These are phyloP conservation scores for Palythoa grandiflora DNA, from an alignment of 92 coral and sea anemone genomes.

Conservation along the genomic window DNA sequence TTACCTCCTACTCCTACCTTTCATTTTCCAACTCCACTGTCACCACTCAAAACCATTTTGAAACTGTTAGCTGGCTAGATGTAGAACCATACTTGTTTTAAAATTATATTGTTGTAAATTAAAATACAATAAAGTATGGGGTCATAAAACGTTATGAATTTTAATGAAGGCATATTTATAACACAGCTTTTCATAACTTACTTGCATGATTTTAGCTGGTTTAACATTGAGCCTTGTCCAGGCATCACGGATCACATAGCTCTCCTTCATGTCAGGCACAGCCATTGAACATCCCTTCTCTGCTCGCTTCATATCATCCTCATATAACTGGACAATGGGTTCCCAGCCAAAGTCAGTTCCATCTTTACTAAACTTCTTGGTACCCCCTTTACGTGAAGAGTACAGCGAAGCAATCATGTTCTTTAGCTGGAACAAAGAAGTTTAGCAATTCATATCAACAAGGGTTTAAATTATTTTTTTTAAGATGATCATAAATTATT, in stretches of 20 bases:
- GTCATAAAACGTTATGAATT: slow-evolving; percentile 10
- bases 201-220: slow-evolving; percentile 72
- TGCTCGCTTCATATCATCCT: slow-evolving; percentile 53
- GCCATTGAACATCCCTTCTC: slow-evolving; percentile 35
- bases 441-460: slow-evolving; percentile 3
- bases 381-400: slow-evolving; percentile 48
- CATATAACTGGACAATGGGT: slow-evolving; percentile 47
- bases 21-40: background rate
- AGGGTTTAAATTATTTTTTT: background rate
- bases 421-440: slow-evolving; percentile 52
- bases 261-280: slow-evolving; percentile 59
- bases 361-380: slow-evolving; percentile 53
- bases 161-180: background rate
- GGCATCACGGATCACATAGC: slow-evolving; percentile 54
- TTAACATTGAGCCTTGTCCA: slow-evolving; percentile 65
- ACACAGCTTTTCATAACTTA: slow-evolving; percentile 6
- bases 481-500: background rate
- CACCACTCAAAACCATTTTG: background rate
- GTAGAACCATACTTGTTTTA: slow-evolving; percentile 5
- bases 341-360: slow-evolving; percentile 58
- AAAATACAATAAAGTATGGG: slow-evolving; percentile 2
- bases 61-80: background rate
- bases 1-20: background rate
- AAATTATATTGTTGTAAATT: background rate
- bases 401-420: slow-evolving; percentile 64